Evolutionary conservation across 2,888 invertebrate species (phyloP).

Genomic region (Cephus rjabovi): DNA sequence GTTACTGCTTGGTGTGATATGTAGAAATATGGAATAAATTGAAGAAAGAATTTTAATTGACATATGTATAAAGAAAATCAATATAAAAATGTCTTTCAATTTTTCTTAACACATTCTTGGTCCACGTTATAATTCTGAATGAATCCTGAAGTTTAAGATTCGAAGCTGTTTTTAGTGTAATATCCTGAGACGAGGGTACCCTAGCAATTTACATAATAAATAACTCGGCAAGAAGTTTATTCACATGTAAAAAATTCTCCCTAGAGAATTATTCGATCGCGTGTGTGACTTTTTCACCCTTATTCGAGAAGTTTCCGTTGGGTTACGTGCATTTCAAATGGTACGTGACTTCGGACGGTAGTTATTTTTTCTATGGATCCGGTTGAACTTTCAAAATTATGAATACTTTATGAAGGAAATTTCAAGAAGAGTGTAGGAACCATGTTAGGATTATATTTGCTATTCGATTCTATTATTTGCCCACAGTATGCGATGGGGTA

Average conservation of each 20-base stretch:
- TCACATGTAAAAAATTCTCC: background rate
- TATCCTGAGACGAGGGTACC: background rate
- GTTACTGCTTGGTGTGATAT: background rate
- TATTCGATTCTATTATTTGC: background rate
- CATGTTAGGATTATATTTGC: background rate
- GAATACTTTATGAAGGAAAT: background rate
- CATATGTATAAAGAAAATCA: background rate
- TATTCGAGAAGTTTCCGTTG: background rate
- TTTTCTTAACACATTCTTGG: background rate
- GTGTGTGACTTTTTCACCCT: background rate
- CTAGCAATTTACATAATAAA: background rate
- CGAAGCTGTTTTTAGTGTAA: background rate
- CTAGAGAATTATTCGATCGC: background rate
- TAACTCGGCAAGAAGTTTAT: background rate
- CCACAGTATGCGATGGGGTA: background rate
- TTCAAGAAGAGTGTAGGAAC: background rate
- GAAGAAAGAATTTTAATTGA: background rate
- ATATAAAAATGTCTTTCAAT: background rate
- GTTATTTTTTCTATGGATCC: background rate
- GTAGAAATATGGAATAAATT: background rate
- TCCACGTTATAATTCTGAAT: background rate
- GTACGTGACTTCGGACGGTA: background rate
- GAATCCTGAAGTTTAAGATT: background rate
- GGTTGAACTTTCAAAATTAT: background rate
- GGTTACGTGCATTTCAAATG: background rate